Evolutionary conservation across 2,888 invertebrate genomes (phyloP), one percentile per base, ranked within the genome.

Genomic region (Junonia oenone): DNA sequence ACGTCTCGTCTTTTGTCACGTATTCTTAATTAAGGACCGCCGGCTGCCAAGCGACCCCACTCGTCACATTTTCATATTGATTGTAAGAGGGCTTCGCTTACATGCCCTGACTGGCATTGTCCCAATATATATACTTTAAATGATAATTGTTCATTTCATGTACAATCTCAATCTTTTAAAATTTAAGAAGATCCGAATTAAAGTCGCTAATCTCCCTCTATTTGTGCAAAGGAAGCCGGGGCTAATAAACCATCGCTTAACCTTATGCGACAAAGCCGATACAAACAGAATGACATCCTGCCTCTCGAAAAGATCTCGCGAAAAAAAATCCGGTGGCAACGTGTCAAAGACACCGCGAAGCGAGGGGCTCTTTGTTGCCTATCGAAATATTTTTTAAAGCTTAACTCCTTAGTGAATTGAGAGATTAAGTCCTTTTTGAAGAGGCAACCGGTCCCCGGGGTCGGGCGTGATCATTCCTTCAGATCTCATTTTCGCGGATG

Each of bases 351-450:
- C 90, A 89, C 90, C 87, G 89, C 86, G 81, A 75, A 72, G 69
- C 76, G 80, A 79, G 87, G 85, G 81, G 73, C 73, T 76, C 83
- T 88, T 89, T 89, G 87, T 88, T 85, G 85, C 79, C 80, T 85
- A 78, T 81, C 79, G 84, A 85, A 88, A 86, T 88, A 89, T 90
- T 90, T 90, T 56, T 87, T 90, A 89, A 83, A 85, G 86, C 89
- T 90, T 85, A 90, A 90, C 90, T 90, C 90, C 90, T 91, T 91
- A 85, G 89, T 86, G 90, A 89, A 89, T 91, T 90, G 88, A 83
- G 89, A 90, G 90, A 90, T 91, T 90, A 90, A 88, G 90, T 90
- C 83, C 75, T 86, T 82, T 92, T 92, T 92, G 91, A 92, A 91
- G 91, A 91, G 91, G 90, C 91, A 90, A 91, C 90, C 83, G 90